Evolutionary conservation across 2,797 vertebrate genomes (phyloP).

Genomic region (Lates japonicus): DNA sequence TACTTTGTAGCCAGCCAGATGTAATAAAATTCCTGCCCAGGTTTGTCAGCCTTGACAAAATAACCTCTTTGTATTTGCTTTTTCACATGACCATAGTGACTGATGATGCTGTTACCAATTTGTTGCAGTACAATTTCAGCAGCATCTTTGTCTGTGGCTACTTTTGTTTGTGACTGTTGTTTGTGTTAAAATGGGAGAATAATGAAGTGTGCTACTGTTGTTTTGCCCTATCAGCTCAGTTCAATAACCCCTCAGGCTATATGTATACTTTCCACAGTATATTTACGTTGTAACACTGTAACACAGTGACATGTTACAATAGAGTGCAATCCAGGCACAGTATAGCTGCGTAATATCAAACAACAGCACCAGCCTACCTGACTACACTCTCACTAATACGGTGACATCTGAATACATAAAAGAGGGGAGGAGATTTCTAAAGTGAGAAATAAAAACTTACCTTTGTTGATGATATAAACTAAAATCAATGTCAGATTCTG

Average conservation of each 20-base stretch:
- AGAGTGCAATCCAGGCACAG: neutral
- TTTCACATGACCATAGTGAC: neutral
- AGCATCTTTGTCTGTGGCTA: neutral
- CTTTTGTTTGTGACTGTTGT: neutral
- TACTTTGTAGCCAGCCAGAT: neutral
- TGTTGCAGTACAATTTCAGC: neutral
- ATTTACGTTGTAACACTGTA: neutral
- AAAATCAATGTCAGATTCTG: constrained; percentile 95
- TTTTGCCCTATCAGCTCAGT: neutral
- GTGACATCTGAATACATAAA: neutral
- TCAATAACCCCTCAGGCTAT: constrained; percentile 2
- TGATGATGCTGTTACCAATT: neutral
- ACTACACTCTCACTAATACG: neutral
- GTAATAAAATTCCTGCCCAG: constrained; percentile 2
- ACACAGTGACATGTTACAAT: neutral
- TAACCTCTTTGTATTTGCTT: neutral
- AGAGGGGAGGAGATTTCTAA: neutral
- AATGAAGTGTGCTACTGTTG: neutral
- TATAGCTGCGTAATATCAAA: neutral
- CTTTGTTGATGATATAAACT: constrained; percentile 98
- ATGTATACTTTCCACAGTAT: neutral
- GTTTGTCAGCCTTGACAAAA: constrained; percentile 16
- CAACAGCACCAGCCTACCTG: neutral
- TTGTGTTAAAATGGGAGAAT: neutral
- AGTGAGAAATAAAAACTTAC: constrained; percentile 76